These are phyloP conservation scores for Cosmia pyralina DNA, from an alignment of 2,888 invertebrate species.

Conservation along the genomic window DNA sequence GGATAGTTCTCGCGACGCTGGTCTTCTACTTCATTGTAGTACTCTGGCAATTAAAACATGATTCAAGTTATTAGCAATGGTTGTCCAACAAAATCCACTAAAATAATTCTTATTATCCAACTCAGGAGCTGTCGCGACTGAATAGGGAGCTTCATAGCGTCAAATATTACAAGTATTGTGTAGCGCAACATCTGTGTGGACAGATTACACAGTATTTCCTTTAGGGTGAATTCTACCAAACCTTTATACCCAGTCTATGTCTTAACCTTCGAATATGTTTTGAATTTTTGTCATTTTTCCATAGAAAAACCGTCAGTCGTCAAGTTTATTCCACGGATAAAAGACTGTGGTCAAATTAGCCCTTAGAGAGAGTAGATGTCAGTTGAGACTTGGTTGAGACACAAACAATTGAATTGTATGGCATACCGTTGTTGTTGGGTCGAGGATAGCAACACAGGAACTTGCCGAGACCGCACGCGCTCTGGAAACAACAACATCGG, in stretches of 20 bases:
- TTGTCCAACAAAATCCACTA: too few species aligned
- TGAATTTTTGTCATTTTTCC: too few species aligned
- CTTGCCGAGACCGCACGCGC: conserved; percentile 91
- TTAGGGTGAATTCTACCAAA: too few species aligned
- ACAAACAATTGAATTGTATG: not conserved
- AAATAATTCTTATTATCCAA: too few species aligned
- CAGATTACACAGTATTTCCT: not conserved
- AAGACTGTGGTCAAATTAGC: too few species aligned
- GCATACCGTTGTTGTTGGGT: conserved; percentile 75
- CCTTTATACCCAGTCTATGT: too few species aligned
- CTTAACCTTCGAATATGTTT: too few species aligned
- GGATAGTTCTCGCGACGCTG: conserved; percentile 73
- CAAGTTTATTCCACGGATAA: too few species aligned
- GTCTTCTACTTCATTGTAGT: conserved; percentile 82
- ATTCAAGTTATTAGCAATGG: not conserved
- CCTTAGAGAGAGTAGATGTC: too few species aligned
- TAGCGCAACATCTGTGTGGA: not conserved
- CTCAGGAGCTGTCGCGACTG: not conserved
- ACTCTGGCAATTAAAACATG: conserved; percentile 70
- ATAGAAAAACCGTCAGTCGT: too few species aligned
- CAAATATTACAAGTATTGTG: not conserved
- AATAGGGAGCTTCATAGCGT: not conserved
- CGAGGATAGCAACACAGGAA: conserved; percentile 91
- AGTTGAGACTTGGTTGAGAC: not conserved
- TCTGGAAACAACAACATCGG: conserved; percentile 77